Percentiles rank a stretch among this genome's conserved stretches.
Conservation (phyloP, 2,113 vertebrate genomes). For the Spermophilus dauricus region DNA sequence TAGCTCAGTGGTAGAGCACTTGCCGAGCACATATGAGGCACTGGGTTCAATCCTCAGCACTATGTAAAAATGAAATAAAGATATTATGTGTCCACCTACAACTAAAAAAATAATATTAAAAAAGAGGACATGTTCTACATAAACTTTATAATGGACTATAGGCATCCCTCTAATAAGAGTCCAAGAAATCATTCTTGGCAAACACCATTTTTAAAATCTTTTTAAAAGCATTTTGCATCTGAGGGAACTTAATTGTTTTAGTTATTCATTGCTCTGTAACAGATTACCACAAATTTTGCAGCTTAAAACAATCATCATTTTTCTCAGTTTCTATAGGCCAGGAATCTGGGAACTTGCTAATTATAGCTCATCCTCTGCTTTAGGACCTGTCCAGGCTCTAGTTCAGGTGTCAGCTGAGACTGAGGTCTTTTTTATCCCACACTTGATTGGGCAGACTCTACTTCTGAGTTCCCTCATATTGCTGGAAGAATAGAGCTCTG, state of each 20-base stretch:
- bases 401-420: not conserved
- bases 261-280: not conserved
- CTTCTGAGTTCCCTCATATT: not conserved
- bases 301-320: not conserved
- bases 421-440: not conserved
- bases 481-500: not conserved
- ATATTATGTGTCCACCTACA: no score
- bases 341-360: not conserved
- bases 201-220: conserved; percentile 17
- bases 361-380: not conserved
- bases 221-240: not conserved
- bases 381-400: not conserved
- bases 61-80: no score
- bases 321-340: not conserved
- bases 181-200: not conserved
- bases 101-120: no score
- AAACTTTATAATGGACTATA: not conserved
- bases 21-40: no score
- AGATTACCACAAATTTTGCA: not conserved
- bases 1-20: no score
- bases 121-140: not conserved
- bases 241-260: not conserved
- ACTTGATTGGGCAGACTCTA: not conserved
- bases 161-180: not conserved
- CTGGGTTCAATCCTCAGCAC: no score